phyloP scores from a whole-genome alignment of 2,797 vertebrate species.

The Borostomias antarcticus region DNA sequence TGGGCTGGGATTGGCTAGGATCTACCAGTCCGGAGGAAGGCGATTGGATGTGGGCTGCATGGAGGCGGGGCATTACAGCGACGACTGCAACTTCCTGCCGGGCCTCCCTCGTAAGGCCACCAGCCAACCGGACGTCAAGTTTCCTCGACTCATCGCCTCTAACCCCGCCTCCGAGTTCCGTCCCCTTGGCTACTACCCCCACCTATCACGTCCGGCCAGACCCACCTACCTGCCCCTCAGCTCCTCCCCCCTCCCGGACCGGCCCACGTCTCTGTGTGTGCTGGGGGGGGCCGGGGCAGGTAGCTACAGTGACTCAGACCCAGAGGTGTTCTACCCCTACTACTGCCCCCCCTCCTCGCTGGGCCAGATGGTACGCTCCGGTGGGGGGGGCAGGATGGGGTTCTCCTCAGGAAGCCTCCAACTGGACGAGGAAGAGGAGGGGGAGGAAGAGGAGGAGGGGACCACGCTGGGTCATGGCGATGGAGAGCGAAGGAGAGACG shows the following conservation, averaged over 20 bases:
- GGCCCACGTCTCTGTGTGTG: conserved; percentile 57
- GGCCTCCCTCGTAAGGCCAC: conserved; percentile 81
- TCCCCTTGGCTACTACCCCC: conserved; percentile 87
- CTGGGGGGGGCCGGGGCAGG: conserved; percentile 69
- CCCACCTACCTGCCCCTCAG: conserved; percentile 77
- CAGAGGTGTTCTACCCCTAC: conserved; percentile 84
- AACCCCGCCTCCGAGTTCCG: conserved; percentile 85
- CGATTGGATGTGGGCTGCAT: conserved; percentile 56
- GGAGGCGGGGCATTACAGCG: conserved; percentile 77
- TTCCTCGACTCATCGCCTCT: conserved; percentile 70
- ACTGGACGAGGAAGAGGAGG: conserved; percentile 87
- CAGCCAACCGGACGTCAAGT: conserved; percentile 90
- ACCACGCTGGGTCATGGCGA: conserved; percentile 36
- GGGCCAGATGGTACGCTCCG: conserved; percentile 68
- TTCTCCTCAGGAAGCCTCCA: conserved; percentile 93
- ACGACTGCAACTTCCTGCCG: conserved; percentile 75
- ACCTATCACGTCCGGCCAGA: conserved; percentile 76
- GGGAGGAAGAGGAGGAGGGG: conserved; percentile 55
- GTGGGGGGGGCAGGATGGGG: conserved; percentile 81
- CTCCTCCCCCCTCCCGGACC: conserved; percentile 68
- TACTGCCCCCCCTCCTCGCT: conserved; percentile 79
- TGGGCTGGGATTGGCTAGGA: conserved; percentile 53
- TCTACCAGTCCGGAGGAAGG: conserved; percentile 56
- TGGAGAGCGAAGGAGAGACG: not conserved
- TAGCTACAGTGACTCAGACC: conserved; percentile 90